Evolutionary conservation across 2,113 vertebrate species (phyloP).

Genomic region (Siphamia tubifer): DNA sequence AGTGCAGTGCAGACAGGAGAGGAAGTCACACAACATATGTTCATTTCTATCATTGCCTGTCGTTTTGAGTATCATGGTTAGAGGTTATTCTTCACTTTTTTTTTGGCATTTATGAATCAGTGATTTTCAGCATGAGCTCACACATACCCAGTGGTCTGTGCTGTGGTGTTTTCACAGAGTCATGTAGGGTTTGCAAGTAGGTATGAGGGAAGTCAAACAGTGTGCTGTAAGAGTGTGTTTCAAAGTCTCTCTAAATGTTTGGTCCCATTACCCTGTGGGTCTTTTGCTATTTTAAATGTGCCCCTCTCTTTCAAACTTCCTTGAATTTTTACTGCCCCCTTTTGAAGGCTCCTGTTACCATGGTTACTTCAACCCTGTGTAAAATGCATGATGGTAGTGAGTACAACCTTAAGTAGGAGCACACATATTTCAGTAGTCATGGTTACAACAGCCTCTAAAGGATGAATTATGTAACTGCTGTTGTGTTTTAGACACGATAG

Average conservation of each 20-base stretch:
- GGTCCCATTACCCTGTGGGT: slow-evolving; percentile 33
- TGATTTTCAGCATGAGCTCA: slow-evolving; percentile 31
- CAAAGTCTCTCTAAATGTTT: slow-evolving; percentile 44
- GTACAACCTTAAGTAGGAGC: slow-evolving; percentile 69
- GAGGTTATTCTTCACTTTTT: slow-evolving; percentile 19
- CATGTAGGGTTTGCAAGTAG: slow-evolving; percentile 3
- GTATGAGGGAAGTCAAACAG: slow-evolving; percentile 26
- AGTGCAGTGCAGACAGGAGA: too few relatives aligned
- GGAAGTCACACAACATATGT: neutral
- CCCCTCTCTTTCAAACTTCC: slow-evolving; percentile 46
- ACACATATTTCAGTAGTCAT: slow-evolving; percentile 66
- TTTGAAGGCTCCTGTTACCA: slow-evolving; percentile 65
- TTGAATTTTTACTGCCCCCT: slow-evolving; percentile 38
- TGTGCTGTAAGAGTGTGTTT: slow-evolving; percentile 18
- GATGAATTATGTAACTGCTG: slow-evolving; percentile 72
- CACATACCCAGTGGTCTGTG: neutral
- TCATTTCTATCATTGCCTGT: slow-evolving; percentile 3
- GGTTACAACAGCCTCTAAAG: slow-evolving; percentile 72
- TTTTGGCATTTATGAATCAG: slow-evolving; percentile 44
- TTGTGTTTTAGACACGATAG: slow-evolving; percentile 52
- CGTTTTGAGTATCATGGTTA: slow-evolving; percentile 19
- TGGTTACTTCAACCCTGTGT: slow-evolving; percentile 62
- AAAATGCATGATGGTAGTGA: slow-evolving; percentile 61
- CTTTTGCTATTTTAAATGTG: slow-evolving; percentile 45
- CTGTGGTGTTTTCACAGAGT: slow-evolving; percentile 17